Evolutionary conservation across 2,888 invertebrate species (phyloP).

Genomic region (Nomada fucata): DNA sequence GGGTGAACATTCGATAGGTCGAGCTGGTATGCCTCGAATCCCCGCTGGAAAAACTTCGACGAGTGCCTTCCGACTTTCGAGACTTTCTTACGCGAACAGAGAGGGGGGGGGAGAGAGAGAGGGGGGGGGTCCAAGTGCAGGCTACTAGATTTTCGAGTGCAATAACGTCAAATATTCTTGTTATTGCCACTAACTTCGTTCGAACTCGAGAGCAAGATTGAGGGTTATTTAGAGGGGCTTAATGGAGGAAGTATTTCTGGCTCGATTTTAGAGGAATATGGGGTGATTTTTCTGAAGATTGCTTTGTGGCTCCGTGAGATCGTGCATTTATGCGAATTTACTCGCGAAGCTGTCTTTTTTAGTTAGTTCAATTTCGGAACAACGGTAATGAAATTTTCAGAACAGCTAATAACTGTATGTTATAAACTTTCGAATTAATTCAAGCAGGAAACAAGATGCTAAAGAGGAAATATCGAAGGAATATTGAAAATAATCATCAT

Average conservation of each 20-base stretch:
- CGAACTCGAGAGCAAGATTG: too few relatives aligned
- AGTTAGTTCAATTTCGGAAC: too few relatives aligned
- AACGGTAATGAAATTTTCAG: too few relatives aligned
- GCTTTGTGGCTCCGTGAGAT: too few relatives aligned
- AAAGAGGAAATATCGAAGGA: too few relatives aligned
- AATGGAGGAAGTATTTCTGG: not conserved
- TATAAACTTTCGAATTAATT: too few relatives aligned
- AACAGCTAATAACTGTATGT: too few relatives aligned
- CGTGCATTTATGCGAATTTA: too few relatives aligned
- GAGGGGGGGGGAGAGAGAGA: not conserved
- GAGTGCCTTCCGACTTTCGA: constrained; percentile 12
- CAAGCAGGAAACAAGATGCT: too few relatives aligned
- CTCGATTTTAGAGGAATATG: not conserved
- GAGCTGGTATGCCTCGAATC: not conserved
- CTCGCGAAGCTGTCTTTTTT: too few relatives aligned
- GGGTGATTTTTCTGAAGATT: not conserved
- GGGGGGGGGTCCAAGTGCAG: not conserved
- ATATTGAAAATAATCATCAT: too few relatives aligned
- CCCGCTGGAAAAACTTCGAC: constrained; percentile 29
- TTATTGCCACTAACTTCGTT: not conserved
- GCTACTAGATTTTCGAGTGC: not conserved
- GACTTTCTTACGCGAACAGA: not conserved
- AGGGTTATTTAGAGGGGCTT: not conserved
- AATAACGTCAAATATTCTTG: constrained; percentile 6
- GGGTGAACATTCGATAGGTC: constrained; percentile 22